phyloP scores from a whole-genome alignment of 2,113 vertebrate species.

The Empidonax alnorum region DNA sequence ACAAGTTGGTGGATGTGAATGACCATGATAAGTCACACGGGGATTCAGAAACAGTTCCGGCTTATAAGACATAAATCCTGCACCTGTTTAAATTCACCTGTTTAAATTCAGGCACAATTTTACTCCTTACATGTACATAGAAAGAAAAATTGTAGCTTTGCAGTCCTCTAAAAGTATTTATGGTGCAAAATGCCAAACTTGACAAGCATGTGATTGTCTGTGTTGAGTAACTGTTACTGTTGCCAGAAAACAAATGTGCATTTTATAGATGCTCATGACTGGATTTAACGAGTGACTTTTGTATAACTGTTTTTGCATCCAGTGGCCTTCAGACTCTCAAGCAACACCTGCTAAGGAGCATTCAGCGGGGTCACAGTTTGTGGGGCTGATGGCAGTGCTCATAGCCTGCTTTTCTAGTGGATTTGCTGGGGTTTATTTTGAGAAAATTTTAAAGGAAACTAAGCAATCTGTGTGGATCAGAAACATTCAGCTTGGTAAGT shows the following conservation, averaged over 20 bases:
- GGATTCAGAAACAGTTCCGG: background rate
- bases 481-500: constrained; percentile 96
- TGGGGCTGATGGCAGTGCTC: constrained; percentile 90
- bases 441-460: constrained; percentile 98
- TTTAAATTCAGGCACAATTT: background rate
- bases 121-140: background rate
- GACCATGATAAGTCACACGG: background rate
- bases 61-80: background rate
- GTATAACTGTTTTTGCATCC: constrained; percentile 18
- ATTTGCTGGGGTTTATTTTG: constrained; percentile 98
- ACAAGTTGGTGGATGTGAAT: background rate
- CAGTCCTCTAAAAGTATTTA: background rate
- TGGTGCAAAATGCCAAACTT: background rate
- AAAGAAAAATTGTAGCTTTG: background rate
- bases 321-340: constrained; percentile 91
- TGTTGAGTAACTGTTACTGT: background rate
- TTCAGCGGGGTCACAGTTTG: constrained; percentile 87
- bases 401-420: constrained; percentile 96
- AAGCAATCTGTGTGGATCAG: constrained; percentile 98
- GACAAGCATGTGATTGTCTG: background rate
- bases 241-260: background rate
- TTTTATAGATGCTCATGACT: background rate
- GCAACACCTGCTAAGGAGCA: constrained; percentile 75
- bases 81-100: background rate
- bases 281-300: background rate